phyloP scores from a whole-genome alignment of 2,113 vertebrate species.

The Calyptommatus sinebrachiatus region DNA sequence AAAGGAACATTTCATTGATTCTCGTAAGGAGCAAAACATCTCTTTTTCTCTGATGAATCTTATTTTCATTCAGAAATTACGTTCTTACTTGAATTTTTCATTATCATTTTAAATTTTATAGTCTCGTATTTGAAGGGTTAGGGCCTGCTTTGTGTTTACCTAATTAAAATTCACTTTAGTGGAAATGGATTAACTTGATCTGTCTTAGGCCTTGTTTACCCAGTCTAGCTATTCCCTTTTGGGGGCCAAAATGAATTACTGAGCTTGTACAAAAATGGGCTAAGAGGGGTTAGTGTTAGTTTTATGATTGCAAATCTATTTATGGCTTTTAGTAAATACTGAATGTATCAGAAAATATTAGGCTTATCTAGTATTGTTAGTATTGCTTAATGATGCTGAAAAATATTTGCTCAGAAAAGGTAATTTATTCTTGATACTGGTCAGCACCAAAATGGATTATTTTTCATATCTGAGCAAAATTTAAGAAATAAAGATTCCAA shows the following conservation, averaged over 20 bases:
- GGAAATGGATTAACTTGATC: too few relatives aligned
- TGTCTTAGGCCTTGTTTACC: too few relatives aligned
- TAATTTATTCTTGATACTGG: too few relatives aligned
- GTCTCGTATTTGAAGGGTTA: too few relatives aligned
- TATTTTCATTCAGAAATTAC: background rate
- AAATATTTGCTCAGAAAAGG: background rate
- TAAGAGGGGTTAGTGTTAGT: background rate
- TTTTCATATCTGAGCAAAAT: too few relatives aligned
- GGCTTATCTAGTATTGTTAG: background rate
- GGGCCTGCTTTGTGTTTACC: too few relatives aligned
- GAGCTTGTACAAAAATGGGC: background rate
- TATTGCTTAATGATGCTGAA: background rate
- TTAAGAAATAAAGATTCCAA: too few relatives aligned
- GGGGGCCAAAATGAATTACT: too few relatives aligned
- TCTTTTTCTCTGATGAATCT: background rate
- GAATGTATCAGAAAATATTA: background rate
- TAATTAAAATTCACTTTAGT: too few relatives aligned
- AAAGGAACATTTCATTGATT: background rate
- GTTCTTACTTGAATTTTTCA: background rate
- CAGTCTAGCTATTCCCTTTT: too few relatives aligned
- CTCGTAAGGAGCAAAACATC: background rate
- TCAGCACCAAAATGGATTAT: too few relatives aligned
- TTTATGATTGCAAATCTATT: background rate
- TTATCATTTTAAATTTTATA: background rate
- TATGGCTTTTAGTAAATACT: background rate